phyloP scores from a whole-genome alignment of 2,113 vertebrate genomes.

The Gavialis gangeticus region DNA sequence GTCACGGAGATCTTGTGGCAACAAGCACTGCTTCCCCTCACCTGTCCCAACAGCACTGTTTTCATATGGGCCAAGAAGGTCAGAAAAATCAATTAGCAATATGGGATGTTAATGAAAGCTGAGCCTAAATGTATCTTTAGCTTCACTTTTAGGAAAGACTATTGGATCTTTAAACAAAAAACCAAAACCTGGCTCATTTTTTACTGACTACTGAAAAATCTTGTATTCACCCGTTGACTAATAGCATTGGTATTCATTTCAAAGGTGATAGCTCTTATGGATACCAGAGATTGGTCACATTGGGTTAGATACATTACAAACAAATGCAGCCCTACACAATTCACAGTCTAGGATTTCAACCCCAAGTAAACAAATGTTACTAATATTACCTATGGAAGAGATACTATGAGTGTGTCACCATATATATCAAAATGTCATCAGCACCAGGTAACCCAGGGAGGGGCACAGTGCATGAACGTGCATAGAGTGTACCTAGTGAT shows the following conservation, averaged over 20 bases:
- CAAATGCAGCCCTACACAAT: background rate
- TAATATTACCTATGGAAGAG: background rate
- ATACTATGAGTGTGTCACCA: background rate
- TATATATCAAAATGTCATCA: fast-evolving
- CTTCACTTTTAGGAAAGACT: slow-evolving; percentile 44
- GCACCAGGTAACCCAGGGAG: fast-evolving
- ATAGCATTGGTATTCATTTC: background rate
- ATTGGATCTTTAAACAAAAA: slow-evolving; percentile 14
- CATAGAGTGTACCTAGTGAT: background rate
- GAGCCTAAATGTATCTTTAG: slow-evolving; percentile 45
- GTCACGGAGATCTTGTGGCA: slow-evolving; percentile 43
- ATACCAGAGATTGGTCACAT: fast-evolving
- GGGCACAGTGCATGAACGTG: background rate
- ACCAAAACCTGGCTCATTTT: slow-evolving; percentile 6
- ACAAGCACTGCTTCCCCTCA: slow-evolving; percentile 32
- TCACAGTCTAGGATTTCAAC: background rate
- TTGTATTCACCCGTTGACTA: background rate
- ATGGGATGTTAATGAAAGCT: slow-evolving; percentile 8
- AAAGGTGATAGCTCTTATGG: background rate
- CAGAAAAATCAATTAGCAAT: slow-evolving; percentile 66
- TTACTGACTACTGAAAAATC: slow-evolving; percentile 1
- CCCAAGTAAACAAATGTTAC: background rate
- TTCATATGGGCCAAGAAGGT: slow-evolving; percentile 52
- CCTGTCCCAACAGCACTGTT: background rate
- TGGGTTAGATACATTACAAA: background rate